Base-by-base conservation (phyloP, 2,797 vertebrate species). In the Urocyon cinereoargenteus region DNA sequence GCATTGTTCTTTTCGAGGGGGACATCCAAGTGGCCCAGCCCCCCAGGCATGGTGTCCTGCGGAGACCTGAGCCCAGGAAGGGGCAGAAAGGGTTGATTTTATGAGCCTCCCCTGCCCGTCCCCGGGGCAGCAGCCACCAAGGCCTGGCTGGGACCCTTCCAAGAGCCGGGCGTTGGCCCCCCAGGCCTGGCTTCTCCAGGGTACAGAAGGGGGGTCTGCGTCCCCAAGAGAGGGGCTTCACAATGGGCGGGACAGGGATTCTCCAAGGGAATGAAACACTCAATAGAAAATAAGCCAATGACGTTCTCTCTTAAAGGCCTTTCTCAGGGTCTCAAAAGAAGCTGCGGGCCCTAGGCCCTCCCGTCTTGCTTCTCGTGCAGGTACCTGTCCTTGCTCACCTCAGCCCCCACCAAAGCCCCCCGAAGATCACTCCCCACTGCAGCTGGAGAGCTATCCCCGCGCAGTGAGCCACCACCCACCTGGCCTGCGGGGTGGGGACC, bases 401-500 rank as follows among this genome's bases (percentile, higher is more conserved):
- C 57, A 15, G 15, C 31, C 15, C 8, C 15, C 91, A 10, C n/a
- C 16, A 1, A 22, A 22, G 31, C 24, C 40, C 75, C 22, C 40
- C 4, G 0, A 7, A 6, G 3, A 4, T 16, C n/a, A 0, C 10
- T 21, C 49, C 31, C 75, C 28, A 3, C 75, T 21, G 61, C n/a
- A 66, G 45, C 7, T 0, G 13, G 45, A 3, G 68, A 24, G n/a
- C 68, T n/a, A 59, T 45, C 53, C 55, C 45, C 15, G 13, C 2
- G 3, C 34, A 59, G 34, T 4, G 1, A 14, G 3, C 34, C 34
- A 22, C 34, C 31, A 4, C 64, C 64, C 8, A 6, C 73, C 40
- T 10, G 45, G 26, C 72, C 4, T 2, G 14, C 15, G 1, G 7
- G 3, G 3, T 1, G 49, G 49, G 28, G 49, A 53, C 75, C 51